These are phyloP conservation scores for Euphydryas editha DNA, from an alignment of 2,888 invertebrate genomes.

Conservation along the genomic window DNA sequence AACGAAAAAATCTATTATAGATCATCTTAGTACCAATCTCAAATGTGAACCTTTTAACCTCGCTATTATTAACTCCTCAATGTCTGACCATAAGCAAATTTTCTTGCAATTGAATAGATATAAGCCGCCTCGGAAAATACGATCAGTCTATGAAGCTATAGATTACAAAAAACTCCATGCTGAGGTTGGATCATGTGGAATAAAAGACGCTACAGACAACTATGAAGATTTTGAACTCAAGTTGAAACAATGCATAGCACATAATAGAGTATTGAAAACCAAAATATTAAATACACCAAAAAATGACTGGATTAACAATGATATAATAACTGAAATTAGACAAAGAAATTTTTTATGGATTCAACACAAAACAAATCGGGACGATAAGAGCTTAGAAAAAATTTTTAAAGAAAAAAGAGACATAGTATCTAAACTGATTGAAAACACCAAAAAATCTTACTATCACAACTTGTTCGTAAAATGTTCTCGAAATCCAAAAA, in stretches of 20 bases:
- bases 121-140: background rate
- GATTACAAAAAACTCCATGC: background rate
- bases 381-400: constrained; percentile 1
- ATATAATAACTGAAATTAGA: constrained; percentile 3
- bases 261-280: background rate
- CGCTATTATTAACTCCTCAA: constrained; percentile 18
- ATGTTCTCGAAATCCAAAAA: background rate
- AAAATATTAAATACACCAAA: background rate
- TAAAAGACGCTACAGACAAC: no score
- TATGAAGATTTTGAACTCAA: no score
- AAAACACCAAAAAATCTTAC: no score
- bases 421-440: no score
- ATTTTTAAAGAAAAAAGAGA: no score
- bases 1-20: constrained; percentile 24
- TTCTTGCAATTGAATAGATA: constrained; percentile 13
- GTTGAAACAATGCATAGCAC: no score
- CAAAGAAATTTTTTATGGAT: constrained; percentile 1
- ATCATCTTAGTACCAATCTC: constrained; percentile 20
- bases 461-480: no score
- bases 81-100: constrained; percentile 29
- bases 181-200: background rate
- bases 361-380: background rate
- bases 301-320: constrained; percentile 2
- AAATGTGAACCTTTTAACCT: constrained; percentile 19
- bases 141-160: background rate